phyloP scores from a whole-genome alignment of 1,140 invertebrate genomes.

The Papilio polyxenes region DNA sequence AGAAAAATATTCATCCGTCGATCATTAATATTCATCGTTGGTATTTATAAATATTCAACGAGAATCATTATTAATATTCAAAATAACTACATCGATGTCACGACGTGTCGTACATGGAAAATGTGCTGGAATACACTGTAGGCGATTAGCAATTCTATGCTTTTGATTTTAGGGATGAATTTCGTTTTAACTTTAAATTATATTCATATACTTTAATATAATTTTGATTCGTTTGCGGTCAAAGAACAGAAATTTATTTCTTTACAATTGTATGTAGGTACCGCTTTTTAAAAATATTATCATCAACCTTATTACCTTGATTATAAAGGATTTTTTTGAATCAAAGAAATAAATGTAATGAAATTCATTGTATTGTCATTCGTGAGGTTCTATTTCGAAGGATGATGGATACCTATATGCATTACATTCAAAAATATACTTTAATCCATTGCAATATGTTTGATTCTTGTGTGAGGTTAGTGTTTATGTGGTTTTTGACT shows the following conservation, averaged over 20 bases:
- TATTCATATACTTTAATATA: conserved; percentile 43
- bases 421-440: conserved; percentile 41
- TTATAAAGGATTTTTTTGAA: conserved; percentile 44
- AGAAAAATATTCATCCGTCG: conserved; percentile 25
- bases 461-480: conserved; percentile 31
- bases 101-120: conserved; percentile 41
- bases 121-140: conserved; percentile 4
- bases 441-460: conserved; percentile 38
- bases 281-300: conserved; percentile 41
- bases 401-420: conserved; percentile 43
- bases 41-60: conserved; percentile 45
- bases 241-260: conserved; percentile 63
- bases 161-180: not conserved
- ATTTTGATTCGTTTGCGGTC: conserved; percentile 47
- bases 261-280: conserved; percentile 53
- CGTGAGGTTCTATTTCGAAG: conserved; percentile 44
- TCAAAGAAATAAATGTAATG: conserved; percentile 41
- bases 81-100: conserved; percentile 50
- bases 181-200: conserved; percentile 34
- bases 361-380: conserved; percentile 60
- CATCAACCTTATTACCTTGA: conserved; percentile 30
- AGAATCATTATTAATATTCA: conserved; percentile 45
- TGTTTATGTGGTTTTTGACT: conserved; percentile 43
- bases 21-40: conserved; percentile 44
- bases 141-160: conserved; percentile 29